A percentile compares a stretch with the other conserved stretches of the same genome.
Evolutionary conservation across 2,888 invertebrate species (phyloP).

Genomic region (Parnassius smintheus): DNA sequence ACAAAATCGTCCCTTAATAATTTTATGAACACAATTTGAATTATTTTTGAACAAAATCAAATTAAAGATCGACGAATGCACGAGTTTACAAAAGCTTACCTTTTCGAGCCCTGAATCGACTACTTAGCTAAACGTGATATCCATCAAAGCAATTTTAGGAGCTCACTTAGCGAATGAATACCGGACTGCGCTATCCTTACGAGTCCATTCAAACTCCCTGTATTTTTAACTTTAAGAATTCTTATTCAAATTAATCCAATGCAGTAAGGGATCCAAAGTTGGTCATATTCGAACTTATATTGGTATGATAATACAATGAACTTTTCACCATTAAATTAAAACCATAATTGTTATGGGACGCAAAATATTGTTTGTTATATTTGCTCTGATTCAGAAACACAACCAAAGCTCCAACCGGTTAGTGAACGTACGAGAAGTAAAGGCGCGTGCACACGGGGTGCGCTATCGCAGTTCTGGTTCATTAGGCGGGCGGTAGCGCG

Average conservation of each 20-base stretch:
- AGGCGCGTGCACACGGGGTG: conserved; percentile 58
- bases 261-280: not conserved
- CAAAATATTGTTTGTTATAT: too few species aligned
- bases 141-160: conserved; percentile 47
- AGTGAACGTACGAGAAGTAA: conserved; percentile 37
- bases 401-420: too few species aligned
- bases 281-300: not conserved
- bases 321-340: too few species aligned
- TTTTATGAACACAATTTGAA: not conserved
- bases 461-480: conserved; percentile 75
- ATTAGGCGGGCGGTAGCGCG: conserved; percentile 59
- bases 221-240: conserved; percentile 17
- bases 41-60: conserved; percentile 29
- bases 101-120: conserved; percentile 55
- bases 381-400: too few species aligned
- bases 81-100: conserved; percentile 48
- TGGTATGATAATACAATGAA: not conserved
- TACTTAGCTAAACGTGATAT: conserved; percentile 49
- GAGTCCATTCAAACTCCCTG: conserved; percentile 26
- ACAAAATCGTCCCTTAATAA: not conserved
- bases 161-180: conserved; percentile 68
- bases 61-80: conserved; percentile 41
- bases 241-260: conserved; percentile 14
- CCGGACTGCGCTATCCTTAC: conserved; percentile 53
- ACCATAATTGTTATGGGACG: too few species aligned